A percentile compares a stretch with the other conserved stretches of the same genome.
These are phyloP conservation scores for Hemicrepidius hirtus DNA, from an alignment of 2,888 invertebrate genomes.

Conservation along the genomic window DNA sequence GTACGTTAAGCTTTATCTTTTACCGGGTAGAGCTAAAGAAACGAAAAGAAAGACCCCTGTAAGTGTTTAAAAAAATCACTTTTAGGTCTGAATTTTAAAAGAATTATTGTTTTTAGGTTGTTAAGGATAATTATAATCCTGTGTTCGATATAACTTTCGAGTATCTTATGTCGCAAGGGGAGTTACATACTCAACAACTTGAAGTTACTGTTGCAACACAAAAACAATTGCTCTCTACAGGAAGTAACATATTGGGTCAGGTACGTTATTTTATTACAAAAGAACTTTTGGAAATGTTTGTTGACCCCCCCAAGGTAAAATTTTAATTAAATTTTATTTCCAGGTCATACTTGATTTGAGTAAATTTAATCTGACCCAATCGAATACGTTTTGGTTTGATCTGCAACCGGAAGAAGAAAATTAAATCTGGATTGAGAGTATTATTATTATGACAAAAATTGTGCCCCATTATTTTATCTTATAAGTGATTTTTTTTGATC, in stretches of 20 bases:
- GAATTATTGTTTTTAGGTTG: constrained; percentile 71
- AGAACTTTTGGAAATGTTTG: too few species aligned
- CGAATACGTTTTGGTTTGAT: constrained; percentile 84
- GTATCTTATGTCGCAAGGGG: constrained; percentile 88
- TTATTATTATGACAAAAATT: too few species aligned
- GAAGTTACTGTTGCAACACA: constrained; percentile 93
- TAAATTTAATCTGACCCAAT: constrained; percentile 80
- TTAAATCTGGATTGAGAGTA: too few species aligned
- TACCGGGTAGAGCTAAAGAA: constrained; percentile 90
- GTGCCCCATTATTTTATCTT: too few species aligned
- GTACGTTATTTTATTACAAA: constrained; percentile 69
- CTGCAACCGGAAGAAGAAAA: constrained; percentile 75
- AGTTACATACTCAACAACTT: constrained; percentile 84
- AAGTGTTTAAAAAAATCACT: constrained; percentile 62
- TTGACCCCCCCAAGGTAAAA: too few species aligned
- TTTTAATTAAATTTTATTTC: too few species aligned
- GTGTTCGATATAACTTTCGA: constrained; percentile 94
- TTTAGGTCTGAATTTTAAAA: neutral
- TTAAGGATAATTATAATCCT: constrained; percentile 94
- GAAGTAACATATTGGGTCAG: constrained; percentile 89
- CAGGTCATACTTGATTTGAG: constrained; percentile 80
- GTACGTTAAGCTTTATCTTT: constrained; percentile 90
- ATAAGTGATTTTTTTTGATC: too few species aligned
- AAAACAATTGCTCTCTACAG: constrained; percentile 87
- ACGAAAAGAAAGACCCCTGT: constrained; percentile 91